Evolutionary conservation across 2,797 vertebrate species (phyloP), one percentile per base, ranked within the genome.

Genomic region (Sandelia bainsii): DNA sequence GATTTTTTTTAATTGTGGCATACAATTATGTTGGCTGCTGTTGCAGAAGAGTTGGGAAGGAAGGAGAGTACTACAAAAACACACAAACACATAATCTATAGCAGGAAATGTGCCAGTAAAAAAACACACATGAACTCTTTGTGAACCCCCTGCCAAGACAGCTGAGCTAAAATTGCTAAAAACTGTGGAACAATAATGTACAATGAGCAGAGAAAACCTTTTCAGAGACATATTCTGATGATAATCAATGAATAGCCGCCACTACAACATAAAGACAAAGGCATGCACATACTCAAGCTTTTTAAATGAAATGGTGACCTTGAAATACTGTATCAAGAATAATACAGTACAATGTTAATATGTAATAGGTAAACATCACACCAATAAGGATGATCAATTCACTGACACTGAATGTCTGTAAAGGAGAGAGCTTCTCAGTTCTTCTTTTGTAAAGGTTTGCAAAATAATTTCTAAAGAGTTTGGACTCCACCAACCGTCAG

Each of bases 11-110:
- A 52, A 69, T 32, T 45, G 51, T 57, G 40, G 9, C 29, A 78
- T 79, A 81, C 32, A 59, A 74, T 75, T 23, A 34, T 70, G 70
- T 45, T 40, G n/a, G 49, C 23, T 60, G 57, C 48, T 42, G 46
- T 16, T 20, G 22, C 10, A n/a, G 45, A 60, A 11, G 3, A 23
- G 2, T 60, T 60, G 44, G 13, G 29, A 40, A 42, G 11, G 22
- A n/a, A 42, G 25, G 62, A n/a, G 12, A n/a, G 8, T 7, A 22
- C 54, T 50, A 37, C 19, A 44, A 51, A 73, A 73, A 62, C 1
- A 58, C 11, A 67, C 19, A 62, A 51, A 54, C 22, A 27, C 16
- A 63, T n/a, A 20, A 67, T 68, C 20, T 57, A 34, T 34, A 46
- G 50, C 34, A 32, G 23, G 39, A 29, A 42, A 69, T 37, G 42